These are phyloP conservation scores for Ypsolopha sequella DNA, from an alignment of 2,888 invertebrate species.

Conservation along the genomic window DNA sequence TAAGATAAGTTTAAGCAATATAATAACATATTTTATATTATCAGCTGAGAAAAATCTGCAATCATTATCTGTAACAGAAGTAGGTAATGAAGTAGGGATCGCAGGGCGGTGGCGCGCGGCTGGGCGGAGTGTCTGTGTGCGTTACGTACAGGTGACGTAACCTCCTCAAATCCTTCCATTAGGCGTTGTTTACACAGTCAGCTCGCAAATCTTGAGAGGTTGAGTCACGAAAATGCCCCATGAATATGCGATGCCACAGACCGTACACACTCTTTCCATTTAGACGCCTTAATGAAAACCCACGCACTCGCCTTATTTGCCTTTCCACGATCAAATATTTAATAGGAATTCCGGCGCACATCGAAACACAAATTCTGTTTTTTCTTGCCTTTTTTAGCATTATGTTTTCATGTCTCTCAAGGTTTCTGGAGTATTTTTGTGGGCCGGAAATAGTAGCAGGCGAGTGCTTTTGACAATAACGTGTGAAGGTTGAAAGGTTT, in stretches of 20 bases:
- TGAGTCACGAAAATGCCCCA: conserved; percentile 66
- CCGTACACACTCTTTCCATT: conserved; percentile 69
- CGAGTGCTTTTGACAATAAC: background rate
- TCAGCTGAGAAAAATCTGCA: too few species aligned
- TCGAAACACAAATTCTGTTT: background rate
- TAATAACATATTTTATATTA: too few species aligned
- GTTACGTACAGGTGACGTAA: conserved; percentile 2
- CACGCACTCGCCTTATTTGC: conserved; percentile 52
- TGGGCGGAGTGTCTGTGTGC: background rate
- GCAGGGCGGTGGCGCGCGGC: background rate
- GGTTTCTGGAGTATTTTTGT: background rate
- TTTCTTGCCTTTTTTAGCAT: background rate
- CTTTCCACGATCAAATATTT: conserved; percentile 44
- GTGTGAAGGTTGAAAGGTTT: background rate
- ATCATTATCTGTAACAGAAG: too few species aligned
- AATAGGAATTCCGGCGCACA: conserved; percentile 10
- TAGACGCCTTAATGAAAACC: conserved; percentile 61
- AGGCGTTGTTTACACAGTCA: conserved; percentile 62
- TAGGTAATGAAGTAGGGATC: background rate
- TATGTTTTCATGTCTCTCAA: background rate
- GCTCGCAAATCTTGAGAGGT: conserved; percentile 66
- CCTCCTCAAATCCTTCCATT: conserved; percentile 56
- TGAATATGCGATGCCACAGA: conserved; percentile 70
- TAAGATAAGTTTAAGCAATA: too few species aligned
- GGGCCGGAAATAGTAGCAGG: background rate